Conservation (phyloP, 35 echinoderm and acorn worm species). For the Patiria miniata region DNA sequence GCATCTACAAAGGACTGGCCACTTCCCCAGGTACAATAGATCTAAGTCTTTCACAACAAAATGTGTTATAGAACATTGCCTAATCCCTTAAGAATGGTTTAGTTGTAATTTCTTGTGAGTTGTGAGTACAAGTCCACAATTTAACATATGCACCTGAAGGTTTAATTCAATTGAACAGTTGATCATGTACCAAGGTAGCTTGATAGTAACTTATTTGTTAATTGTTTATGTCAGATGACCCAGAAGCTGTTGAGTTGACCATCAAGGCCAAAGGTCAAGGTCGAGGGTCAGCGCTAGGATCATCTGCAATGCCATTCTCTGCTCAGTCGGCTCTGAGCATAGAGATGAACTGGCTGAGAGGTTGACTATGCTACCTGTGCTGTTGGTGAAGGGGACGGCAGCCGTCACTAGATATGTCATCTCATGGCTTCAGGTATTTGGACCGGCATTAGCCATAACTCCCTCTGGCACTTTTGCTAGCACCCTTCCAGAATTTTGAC, state of each 20-base stretch:
- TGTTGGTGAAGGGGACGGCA: conserved; percentile 62
- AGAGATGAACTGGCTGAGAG: neutral
- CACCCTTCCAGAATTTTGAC: too few species aligned
- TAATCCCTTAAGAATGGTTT: too few species aligned
- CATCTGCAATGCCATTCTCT: conserved; percentile 40
- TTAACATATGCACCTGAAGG: too few species aligned
- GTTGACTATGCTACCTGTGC: conserved; percentile 43
- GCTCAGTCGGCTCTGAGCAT: conserved; percentile 10
- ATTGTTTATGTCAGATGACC: conserved; percentile 23
- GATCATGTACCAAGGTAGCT: too few species aligned
- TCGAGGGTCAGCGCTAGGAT: neutral
- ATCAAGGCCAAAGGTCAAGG: conserved; percentile 48
- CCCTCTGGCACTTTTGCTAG: too few species aligned
- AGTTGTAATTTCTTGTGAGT: too few species aligned
- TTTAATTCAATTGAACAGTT: too few species aligned
- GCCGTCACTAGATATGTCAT: conserved; percentile 47
- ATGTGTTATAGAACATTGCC: too few species aligned
- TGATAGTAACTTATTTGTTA: too few species aligned
- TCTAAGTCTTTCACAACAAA: too few species aligned
- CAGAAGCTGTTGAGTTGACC: conserved; percentile 38
- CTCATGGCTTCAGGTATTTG: conserved; percentile 55
- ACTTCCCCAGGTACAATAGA: conserved; percentile 23
- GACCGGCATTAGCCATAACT: too few species aligned
- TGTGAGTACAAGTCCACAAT: too few species aligned
- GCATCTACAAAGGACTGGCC: neutral